Evolutionary conservation across 64 coral and sea anemone genomes (phyloP), one percentile per base, ranked within the genome.

Genomic region (Pachyseris speciosa): DNA sequence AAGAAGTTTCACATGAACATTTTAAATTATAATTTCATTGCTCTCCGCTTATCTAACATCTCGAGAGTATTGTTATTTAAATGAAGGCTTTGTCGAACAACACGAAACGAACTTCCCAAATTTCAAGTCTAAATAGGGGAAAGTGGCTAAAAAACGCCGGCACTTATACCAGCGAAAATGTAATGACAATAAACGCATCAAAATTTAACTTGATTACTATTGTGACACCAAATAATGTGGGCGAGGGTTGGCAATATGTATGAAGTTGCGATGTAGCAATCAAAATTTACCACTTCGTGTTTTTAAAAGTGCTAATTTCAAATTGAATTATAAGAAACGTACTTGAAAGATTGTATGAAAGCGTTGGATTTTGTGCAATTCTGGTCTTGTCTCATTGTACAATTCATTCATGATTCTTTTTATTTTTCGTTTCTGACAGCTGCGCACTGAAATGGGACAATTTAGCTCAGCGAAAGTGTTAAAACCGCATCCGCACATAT

Each of bases 401-500:
- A 22, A 32, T 1, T 17, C 12, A 60, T 60, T 24, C 32, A 37
- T 5, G 27, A 57, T 9, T 39, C 40, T 40, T 4, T 6, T 61
- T 34, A 26, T 81, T 81, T 81, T 55, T 81, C 3, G 30, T 33
- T 58, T 61, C 52, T 63, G 53, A 53, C 77, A 81, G 77, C 51
- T 81, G 51, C 77, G 5, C 61, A 10, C 53, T 61, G 26, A 81
- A 81, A 61, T 27, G 36, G 34, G 24, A 10, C 77, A 55, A 81
- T 61, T 61, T 53, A 39, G 31, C 33, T 81, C 61, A 32, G 52
- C 32, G 33, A 58, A 31, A 48, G 72, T 76, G 72, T 76, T 45
- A 44, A 76, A 76, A 76, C 72, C 77, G n/a, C 77, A 74, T 45
- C 70, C 70, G 70, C 39, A 44, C 45, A 44, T 44, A 74, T 74